Base-by-base conservation (phyloP, 2,888 invertebrate genomes). In the Ormyrus nitidulus region DNA sequence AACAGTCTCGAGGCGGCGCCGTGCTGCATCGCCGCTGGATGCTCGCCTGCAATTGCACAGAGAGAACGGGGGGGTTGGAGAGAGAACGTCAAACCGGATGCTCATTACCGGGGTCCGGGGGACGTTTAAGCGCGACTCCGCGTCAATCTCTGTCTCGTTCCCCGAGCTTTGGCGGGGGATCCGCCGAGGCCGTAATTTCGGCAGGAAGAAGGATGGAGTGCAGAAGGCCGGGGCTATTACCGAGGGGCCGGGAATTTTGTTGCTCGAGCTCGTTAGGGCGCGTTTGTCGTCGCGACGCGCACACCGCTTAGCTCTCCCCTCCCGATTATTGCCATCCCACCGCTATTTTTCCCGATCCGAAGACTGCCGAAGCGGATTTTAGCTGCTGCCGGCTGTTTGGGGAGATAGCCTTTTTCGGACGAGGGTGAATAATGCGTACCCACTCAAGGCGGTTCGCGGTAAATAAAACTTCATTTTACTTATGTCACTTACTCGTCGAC, bases 1-100 rank as follows among this genome's bases (percentile, higher is more conserved):
- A 34, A 56, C 68, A 69, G 61, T 10, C 58, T 1, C 6, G 62
- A 54, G 7, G 86, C 86, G 11, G 85, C 86, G 9, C 88, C 88
- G 78, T 88, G 88, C 76, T 89, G 89, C 88, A 89, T 89, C 73
- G 89, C 89, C 59, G 89, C 89, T 10, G 88, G 89, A 85, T 88
- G 88, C 80, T 89, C 89, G 64, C 88, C 89, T 89, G 84, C 68
- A 86, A 86, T 77, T 66, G 6, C 46, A 70, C 5, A 46, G 62
- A 74, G 51, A 10, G n/a, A 13, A 10, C 13, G 9, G 48, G 51
- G 44, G 6, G 44, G 6, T 44, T 11, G 54, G 54, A 34, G 58
- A 59, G 13, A 70, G 13, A 8, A 61, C 68, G 34, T 70, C 61
- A 64, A 66, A 62, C 66, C 80, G 73, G 77, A 80, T 70, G 77